Conservation (phyloP, 2,888 invertebrate genomes). For the Drosophila suboccidentalis region DNA sequence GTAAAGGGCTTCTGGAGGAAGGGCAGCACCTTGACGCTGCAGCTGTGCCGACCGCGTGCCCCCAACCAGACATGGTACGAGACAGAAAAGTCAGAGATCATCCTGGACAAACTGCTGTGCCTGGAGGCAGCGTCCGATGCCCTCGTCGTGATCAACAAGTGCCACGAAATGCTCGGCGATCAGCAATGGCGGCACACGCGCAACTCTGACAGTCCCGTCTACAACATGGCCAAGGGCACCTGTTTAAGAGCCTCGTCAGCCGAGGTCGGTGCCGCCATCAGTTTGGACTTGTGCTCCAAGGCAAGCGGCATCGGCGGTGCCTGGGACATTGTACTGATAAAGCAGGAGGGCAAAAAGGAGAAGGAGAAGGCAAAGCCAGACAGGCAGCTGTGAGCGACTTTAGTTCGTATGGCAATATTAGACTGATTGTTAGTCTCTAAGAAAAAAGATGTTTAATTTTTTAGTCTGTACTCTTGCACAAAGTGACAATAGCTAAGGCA, state of each 20-base stretch:
- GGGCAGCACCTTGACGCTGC: conserved; percentile 89
- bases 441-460: conserved; percentile 50
- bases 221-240: conserved; percentile 94
- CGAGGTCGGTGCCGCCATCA: conserved; percentile 86
- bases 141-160: conserved; percentile 93
- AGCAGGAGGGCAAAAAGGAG: conserved; percentile 17
- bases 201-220: conserved; percentile 90
- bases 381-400: conserved; percentile 47
- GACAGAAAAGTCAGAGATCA: conserved; percentile 93
- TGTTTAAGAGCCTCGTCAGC: conserved; percentile 89
- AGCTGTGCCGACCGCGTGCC: conserved; percentile 88
- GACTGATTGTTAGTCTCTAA: conserved; percentile 63
- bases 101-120: conserved; percentile 93
- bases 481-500: conserved; percentile 8
- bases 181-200: conserved; percentile 96
- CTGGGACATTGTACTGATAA: conserved; percentile 72
- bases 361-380: conserved; percentile 38
- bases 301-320: conserved; percentile 71
- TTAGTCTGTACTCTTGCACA: conserved; percentile 59
- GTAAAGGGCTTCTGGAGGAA: conserved; percentile 88
- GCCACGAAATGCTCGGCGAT: conserved; percentile 95
- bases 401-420: conserved; percentile 42
- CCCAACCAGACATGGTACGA: conserved; percentile 91
- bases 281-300: conserved; percentile 88
- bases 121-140: conserved; percentile 90